phyloP scores from a whole-genome alignment of 2,113 vertebrate genomes.

The Grammomys surdaster region DNA sequence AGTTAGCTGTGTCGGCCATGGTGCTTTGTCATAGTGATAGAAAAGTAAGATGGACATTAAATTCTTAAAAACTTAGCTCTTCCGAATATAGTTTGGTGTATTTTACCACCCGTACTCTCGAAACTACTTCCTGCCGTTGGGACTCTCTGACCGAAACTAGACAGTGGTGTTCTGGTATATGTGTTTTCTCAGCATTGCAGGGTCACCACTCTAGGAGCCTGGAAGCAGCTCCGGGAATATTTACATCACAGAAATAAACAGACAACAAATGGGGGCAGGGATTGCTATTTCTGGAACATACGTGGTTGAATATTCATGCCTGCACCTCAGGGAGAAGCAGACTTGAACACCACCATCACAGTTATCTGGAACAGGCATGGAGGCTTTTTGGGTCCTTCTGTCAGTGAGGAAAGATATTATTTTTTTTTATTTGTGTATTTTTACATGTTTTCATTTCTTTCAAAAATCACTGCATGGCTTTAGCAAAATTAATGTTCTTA shows the following conservation, averaged over 20 bases:
- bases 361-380: not conserved
- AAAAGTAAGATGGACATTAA: not conserved
- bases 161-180: rapidly evolving
- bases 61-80: not conserved
- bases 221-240: not conserved
- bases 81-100: not conserved
- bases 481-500: conserved; percentile 59
- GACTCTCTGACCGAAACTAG: not conserved
- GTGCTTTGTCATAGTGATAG: not conserved
- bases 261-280: not conserved
- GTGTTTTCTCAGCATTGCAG: not conserved
- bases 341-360: not conserved
- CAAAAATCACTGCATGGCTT: conserved; percentile 35
- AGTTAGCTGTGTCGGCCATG: not conserved
- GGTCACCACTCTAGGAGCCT: not conserved
- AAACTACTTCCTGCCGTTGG: not conserved
- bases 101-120: not conserved
- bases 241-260: conserved; percentile 22
- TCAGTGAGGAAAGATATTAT: not conserved
- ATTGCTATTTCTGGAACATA: not conserved
- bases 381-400: not conserved
- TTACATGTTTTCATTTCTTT: conserved; percentile 30
- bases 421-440: not conserved
- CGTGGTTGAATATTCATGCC: conserved; percentile 7
- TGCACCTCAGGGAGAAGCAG: not conserved